phyloP scores from a whole-genome alignment of 2,888 invertebrate species.

The Limenitis camilla region DNA sequence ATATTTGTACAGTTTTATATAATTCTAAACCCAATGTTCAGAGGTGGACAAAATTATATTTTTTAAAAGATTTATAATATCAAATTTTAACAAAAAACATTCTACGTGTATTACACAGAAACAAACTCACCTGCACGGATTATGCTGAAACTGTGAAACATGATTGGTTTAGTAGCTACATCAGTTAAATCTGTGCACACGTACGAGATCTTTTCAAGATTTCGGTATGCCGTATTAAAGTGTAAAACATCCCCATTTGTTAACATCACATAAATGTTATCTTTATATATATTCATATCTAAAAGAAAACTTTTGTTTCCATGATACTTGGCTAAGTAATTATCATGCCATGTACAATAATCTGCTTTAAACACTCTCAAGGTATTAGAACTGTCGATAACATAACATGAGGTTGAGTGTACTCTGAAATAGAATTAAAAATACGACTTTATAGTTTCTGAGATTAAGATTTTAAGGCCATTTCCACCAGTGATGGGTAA shows the following conservation, averaged over 20 bases:
- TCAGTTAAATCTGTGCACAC: conserved; percentile 6
- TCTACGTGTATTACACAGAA: too few relatives aligned
- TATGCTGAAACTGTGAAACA: conserved; percentile 33
- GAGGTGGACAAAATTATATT: neutral
- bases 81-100: too few relatives aligned
- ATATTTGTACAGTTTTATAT: too few relatives aligned
- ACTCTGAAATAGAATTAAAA: conserved; percentile 11
- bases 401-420: conserved; percentile 17
- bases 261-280: conserved; percentile 32
- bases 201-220: conserved; percentile 4
- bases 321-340: conserved; percentile 13
- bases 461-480: too few relatives aligned
- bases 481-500: too few relatives aligned
- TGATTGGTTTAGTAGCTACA: conserved; percentile 7
- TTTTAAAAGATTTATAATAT: too few relatives aligned
- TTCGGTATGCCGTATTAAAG: conserved; percentile 6
- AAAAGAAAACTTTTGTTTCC: conserved; percentile 5
- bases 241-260: conserved; percentile 31
- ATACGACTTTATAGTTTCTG: too few relatives aligned
- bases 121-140: conserved; percentile 33
- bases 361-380: conserved; percentile 11
- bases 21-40: neutral
- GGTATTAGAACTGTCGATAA: conserved; percentile 11
- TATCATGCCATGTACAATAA: conserved; percentile 7
- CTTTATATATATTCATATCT: conserved; percentile 13